These are phyloP conservation scores for Trichechus manatus DNA, from an alignment of 2,113 vertebrate species.

Conservation along the genomic window DNA sequence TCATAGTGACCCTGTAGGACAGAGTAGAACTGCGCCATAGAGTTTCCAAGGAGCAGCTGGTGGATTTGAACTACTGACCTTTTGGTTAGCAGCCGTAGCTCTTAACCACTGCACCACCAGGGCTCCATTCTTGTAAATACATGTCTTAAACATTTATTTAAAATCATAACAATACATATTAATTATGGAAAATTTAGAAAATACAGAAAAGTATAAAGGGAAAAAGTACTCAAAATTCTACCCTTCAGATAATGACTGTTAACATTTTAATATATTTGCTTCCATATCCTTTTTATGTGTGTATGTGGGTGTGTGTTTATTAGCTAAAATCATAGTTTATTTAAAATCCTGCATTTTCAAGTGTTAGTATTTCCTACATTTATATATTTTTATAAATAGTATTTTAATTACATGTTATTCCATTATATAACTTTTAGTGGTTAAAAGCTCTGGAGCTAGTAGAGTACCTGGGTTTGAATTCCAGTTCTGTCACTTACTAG, in stretches of 20 bases:
- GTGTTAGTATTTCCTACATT: slow-evolving; percentile 31
- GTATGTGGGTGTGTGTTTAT: neutral
- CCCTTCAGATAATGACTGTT: neutral
- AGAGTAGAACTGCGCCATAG: too few species aligned
- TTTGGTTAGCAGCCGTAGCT: too few species aligned
- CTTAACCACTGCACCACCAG: too few species aligned
- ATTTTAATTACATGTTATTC: neutral
- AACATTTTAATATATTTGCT: neutral
- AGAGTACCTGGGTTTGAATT: neutral
- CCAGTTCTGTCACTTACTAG: neutral
- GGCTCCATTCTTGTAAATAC: neutral
- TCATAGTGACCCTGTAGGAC: too few species aligned
- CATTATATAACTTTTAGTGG: neutral
- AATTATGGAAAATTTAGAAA: slow-evolving; percentile 25
- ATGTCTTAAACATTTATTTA: neutral
- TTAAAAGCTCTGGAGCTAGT: neutral
- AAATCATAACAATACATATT: neutral
- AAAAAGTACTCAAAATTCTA: neutral
- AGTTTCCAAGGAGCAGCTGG: too few species aligned
- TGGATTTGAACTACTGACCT: too few species aligned
- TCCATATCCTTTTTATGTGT: neutral
- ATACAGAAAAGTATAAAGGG: neutral
- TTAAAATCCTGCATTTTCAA: neutral
- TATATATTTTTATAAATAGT: neutral
- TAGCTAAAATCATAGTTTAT: slow-evolving; percentile 1